These are phyloP conservation scores for Leptinotarsa peninsularis DNA, from an alignment of 2,888 invertebrate genomes.

Conservation along the genomic window DNA sequence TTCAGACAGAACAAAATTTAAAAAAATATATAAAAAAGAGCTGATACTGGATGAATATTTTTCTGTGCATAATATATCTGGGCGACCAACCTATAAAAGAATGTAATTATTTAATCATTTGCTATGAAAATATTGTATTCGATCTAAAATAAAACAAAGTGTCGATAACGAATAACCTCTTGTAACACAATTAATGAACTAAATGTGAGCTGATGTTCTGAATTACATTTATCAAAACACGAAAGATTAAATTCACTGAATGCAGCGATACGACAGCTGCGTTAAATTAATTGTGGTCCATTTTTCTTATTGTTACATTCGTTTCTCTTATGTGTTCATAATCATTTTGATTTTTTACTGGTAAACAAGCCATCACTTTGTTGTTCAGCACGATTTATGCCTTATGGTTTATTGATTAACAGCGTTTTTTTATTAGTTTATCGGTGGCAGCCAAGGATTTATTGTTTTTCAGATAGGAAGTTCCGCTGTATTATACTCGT, in stretches of 20 bases:
- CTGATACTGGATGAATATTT: too few species aligned
- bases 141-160: slow-evolving; percentile 3
- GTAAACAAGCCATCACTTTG: slow-evolving; percentile 13
- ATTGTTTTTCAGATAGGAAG: slow-evolving; percentile 16
- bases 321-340: slow-evolving; percentile 10
- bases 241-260: slow-evolving; percentile 9
- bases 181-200: slow-evolving; percentile 21
- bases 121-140: not conserved
- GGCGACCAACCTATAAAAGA: too few species aligned
- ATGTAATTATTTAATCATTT: not conserved
- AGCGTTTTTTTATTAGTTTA: slow-evolving; percentile 6
- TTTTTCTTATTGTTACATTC: slow-evolving; percentile 13
- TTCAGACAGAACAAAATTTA: too few species aligned
- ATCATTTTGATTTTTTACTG: not conserved
- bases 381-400: slow-evolving; percentile 11
- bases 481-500: not conserved
- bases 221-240: slow-evolving; percentile 4
- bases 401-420: slow-evolving; percentile 16
- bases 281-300: slow-evolving; percentile 1
- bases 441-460: not conserved
- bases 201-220: slow-evolving; percentile 1
- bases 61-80: too few species aligned
- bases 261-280: not conserved
- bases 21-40: too few species aligned
- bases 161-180: slow-evolving; percentile 4